A percentile compares a stretch with the other conserved stretches of the same genome.
Conservation (phyloP, 2,888 invertebrate species). For the Andrena chrysosceles region DNA sequence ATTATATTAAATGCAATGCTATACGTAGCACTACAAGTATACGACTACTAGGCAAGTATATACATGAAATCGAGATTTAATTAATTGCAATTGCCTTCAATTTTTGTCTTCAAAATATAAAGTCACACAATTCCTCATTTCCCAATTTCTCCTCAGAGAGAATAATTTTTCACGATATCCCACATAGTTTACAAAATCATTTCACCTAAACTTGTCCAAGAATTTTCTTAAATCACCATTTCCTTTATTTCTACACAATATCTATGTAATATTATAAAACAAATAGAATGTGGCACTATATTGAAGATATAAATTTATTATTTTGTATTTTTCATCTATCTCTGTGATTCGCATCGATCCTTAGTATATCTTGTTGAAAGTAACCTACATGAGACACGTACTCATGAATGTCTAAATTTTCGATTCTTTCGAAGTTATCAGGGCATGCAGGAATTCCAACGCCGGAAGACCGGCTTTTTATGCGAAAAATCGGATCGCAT, state of each 20-base stretch:
- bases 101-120: background rate
- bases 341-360: background rate
- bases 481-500: conserved; percentile 67
- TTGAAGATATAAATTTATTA: background rate
- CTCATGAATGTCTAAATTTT: conserved; percentile 26
- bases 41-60: background rate
- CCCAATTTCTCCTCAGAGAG: no score
- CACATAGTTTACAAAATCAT: background rate
- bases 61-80: no score
- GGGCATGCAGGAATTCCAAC: conserved; percentile 38
- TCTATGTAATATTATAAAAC: background rate
- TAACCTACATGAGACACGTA: background rate
- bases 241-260: no score
- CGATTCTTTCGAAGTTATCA: conserved; percentile 47
- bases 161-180: background rate
- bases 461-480: conserved; percentile 29
- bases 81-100: background rate
- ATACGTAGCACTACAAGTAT: no score
- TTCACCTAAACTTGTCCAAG: background rate
- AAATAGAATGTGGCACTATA: background rate
- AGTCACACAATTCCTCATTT: no score
- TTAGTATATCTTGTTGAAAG: background rate
- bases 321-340: background rate
- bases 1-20: no score
- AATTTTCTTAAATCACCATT: no score